Percentiles rank a stretch among this genome's conserved stretches.
phyloP scores from a whole-genome alignment of 2,888 invertebrate genomes.

The Trissoscelio sp. region DNA sequence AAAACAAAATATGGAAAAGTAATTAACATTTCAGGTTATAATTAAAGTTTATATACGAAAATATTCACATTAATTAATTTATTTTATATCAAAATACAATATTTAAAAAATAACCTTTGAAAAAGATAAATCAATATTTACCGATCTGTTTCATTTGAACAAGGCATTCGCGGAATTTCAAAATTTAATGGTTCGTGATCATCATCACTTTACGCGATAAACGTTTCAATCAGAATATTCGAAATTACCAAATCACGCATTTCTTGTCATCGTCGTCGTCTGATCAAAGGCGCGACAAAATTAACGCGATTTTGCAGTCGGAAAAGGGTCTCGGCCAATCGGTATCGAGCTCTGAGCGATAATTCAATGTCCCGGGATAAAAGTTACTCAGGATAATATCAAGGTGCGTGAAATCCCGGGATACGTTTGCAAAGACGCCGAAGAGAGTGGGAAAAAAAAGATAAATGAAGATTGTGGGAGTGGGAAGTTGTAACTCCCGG shows the following conservation, averaged over 20 bases:
- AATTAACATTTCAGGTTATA: too few relatives aligned
- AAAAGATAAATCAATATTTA: conserved; percentile 62
- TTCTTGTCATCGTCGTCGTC: background rate
- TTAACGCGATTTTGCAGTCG: background rate
- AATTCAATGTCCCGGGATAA: conserved; percentile 57
- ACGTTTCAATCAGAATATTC: background rate
- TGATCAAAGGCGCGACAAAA: conserved; percentile 19
- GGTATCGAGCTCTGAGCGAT: conserved; percentile 47
- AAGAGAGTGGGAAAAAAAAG: conserved; percentile 24
- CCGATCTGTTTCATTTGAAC: conserved; percentile 34
- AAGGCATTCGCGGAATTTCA: conserved; percentile 8
- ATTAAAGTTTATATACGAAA: too few relatives aligned
- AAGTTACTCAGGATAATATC: conserved; percentile 62
- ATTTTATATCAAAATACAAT: too few relatives aligned
- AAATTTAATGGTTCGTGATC: conserved; percentile 10
- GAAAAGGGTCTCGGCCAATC: conserved; percentile 11
- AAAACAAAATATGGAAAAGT: too few relatives aligned
- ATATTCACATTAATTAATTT: too few relatives aligned
- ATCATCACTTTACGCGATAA: conserved; percentile 5
- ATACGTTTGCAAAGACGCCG: conserved; percentile 44
- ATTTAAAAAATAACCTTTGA: too few relatives aligned
- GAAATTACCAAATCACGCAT: background rate
- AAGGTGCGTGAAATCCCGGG: conserved; percentile 37
- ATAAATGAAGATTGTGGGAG: conserved; percentile 44
- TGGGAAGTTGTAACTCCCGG: conserved; percentile 46